Evolutionary conservation across 30 jellyfish, hydroid and myxozoan species (phyloP).

Genomic region (Clytia hemisphaerica): DNA sequence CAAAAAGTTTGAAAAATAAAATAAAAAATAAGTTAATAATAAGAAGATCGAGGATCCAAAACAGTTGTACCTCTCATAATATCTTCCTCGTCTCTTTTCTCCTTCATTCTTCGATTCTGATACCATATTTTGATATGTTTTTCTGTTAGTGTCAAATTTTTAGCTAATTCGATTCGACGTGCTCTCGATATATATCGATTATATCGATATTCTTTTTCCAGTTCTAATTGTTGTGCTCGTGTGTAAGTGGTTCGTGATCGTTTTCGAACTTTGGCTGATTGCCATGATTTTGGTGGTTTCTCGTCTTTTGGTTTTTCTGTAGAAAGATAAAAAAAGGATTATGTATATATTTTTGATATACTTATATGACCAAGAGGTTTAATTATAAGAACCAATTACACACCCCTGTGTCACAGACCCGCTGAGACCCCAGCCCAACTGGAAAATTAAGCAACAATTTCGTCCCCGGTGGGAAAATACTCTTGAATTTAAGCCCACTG

Average conservation of each 20-base stretch:
- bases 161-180: conserved; percentile 70
- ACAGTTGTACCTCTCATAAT: too few relatives aligned
- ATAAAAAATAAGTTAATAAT: too few relatives aligned
- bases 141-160: conserved; percentile 58
- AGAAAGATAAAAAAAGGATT: background rate
- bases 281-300: conserved; percentile 80
- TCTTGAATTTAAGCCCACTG: too few relatives aligned
- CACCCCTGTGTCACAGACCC: too few relatives aligned
- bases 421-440: too few relatives aligned
- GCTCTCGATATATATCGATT: conserved; percentile 83
- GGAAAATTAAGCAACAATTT: too few relatives aligned
- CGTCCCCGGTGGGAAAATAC: too few relatives aligned
- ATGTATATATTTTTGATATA: too few relatives aligned
- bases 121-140: conserved; percentile 84
- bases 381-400: too few relatives aligned
- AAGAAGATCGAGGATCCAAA: too few relatives aligned
- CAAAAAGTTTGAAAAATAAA: too few relatives aligned
- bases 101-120: conserved; percentile 81
- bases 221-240: conserved; percentile 76
- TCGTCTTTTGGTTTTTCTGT: conserved; percentile 57
- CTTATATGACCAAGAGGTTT: too few relatives aligned
- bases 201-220: conserved; percentile 74
- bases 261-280: conserved; percentile 80
- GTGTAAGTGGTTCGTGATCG: conserved; percentile 79
- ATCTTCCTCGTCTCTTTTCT: conserved; percentile 78